phyloP scores from a whole-genome alignment of 64 coral and sea anemone species.

The Montipora cactus region DNA sequence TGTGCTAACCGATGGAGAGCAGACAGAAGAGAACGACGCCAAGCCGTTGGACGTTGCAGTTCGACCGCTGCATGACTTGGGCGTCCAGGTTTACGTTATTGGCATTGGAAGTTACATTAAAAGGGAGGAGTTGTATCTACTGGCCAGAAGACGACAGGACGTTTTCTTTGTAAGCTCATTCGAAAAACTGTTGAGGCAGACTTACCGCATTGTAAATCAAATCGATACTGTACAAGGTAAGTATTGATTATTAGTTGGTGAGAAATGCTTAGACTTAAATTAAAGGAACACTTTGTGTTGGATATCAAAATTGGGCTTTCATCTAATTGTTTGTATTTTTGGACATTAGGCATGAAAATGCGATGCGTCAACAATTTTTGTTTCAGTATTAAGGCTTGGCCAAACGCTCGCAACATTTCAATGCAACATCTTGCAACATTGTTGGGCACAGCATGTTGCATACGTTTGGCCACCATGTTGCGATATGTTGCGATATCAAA shows the following conservation, averaged over 20 bases:
- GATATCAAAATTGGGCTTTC: too few relatives aligned
- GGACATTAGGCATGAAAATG: too few relatives aligned
- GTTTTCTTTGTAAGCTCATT: slow-evolving; percentile 86
- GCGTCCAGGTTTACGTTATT: slow-evolving; percentile 83
- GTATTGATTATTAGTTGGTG: background rate
- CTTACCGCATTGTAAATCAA: slow-evolving; percentile 38
- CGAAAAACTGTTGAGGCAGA: slow-evolving; percentile 42
- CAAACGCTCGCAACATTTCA: too few relatives aligned
- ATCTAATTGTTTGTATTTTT: too few relatives aligned
- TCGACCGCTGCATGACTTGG: slow-evolving; percentile 70
- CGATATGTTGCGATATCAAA: too few relatives aligned
- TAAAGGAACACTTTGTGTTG: too few relatives aligned
- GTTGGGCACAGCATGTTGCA: too few relatives aligned
- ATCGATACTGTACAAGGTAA: slow-evolving; percentile 29
- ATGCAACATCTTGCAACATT: too few relatives aligned
- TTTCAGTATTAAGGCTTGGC: too few relatives aligned
- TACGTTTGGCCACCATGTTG: too few relatives aligned
- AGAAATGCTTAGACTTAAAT: too few relatives aligned
- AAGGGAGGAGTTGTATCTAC: slow-evolving; percentile 58
- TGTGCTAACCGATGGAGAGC: slow-evolving; percentile 89
- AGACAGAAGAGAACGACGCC: slow-evolving; percentile 72
- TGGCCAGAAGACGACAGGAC: slow-evolving; percentile 64
- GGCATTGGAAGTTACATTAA: slow-evolving; percentile 66
- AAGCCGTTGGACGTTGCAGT: slow-evolving; percentile 51
- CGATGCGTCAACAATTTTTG: too few relatives aligned